Conservation (phyloP, 2,113 vertebrate species). For the Oncorhynchus mykiss region DNA sequence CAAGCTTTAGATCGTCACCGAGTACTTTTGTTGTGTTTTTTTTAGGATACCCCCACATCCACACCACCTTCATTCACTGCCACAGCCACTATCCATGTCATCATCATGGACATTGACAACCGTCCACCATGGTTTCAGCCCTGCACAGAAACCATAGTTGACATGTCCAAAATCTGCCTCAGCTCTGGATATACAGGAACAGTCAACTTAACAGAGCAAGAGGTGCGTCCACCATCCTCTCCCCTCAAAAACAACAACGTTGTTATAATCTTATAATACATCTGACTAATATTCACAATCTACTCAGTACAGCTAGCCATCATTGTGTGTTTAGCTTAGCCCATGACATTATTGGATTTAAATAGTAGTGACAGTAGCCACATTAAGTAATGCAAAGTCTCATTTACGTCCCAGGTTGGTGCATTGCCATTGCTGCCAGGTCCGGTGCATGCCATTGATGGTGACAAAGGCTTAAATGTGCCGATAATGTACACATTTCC, state of each 20-base stretch:
- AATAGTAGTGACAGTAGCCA: too few species aligned
- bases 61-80: conserved; percentile 8
- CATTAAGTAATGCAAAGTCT: not conserved
- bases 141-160: conserved; percentile 38
- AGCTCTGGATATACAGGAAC: conserved; percentile 67
- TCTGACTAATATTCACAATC: not conserved
- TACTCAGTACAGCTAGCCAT: not conserved
- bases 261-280: not conserved
- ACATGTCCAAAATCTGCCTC: conserved; percentile 54
- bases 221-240: conserved; percentile 58
- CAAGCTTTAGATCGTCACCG: not conserved
- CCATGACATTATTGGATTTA: not conserved
- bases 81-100: conserved; percentile 65
- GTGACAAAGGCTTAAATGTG: conserved; percentile 73
- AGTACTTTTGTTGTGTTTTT: not conserved
- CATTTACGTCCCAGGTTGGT: conserved; percentile 56
- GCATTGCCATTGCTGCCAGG: conserved; percentile 71
- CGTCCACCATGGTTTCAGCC: conserved; percentile 82
- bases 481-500: conserved; percentile 72
- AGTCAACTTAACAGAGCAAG: conserved; percentile 59
- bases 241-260: not conserved
- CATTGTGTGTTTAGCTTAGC: not conserved
- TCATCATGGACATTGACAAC: conserved; percentile 73
- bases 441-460: conserved; percentile 79
- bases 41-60: not conserved